Conservation (phyloP, 92 coral and sea anemone genomes). For the Heliopora coerulea region DNA sequence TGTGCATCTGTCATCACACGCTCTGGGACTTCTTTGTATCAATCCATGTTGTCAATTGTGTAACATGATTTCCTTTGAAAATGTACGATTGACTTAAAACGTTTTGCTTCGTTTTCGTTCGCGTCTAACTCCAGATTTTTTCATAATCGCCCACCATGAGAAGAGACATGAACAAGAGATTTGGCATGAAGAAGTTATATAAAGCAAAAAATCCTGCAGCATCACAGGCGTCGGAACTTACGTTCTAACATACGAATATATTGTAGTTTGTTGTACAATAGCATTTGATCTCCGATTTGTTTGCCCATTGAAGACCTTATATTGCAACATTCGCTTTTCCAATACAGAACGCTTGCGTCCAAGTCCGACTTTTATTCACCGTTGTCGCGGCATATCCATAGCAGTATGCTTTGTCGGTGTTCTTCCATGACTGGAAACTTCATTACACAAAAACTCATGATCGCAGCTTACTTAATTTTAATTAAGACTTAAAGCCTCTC, state of each 20-base stretch:
- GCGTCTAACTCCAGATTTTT: neutral
- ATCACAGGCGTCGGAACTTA: no score
- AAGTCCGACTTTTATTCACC: no score
- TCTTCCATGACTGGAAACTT: neutral
- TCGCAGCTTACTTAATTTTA: neutral
- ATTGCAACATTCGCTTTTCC: no score
- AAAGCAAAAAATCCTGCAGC: no score
- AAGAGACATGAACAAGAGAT: no score
- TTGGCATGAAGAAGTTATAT: no score
- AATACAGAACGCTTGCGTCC: no score
- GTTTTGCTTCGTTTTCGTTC: neutral
- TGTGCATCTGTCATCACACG: slow-evolving; percentile 28
- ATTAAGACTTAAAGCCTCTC: neutral
- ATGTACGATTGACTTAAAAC: neutral
- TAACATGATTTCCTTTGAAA: slow-evolving; percentile 17
- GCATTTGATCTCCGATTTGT: neutral
- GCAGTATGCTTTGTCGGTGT: neutral
- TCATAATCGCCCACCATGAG: no score
- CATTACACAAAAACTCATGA: neutral
- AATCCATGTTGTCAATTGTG: slow-evolving; percentile 25
- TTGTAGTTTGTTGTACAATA: no score
- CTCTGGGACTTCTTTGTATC: slow-evolving; percentile 32
- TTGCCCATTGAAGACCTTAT: neutral
- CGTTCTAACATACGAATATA: no score
- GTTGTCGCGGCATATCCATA: neutral